Evolutionary conservation across 2,888 invertebrate species (phyloP).

Genomic region (Sminthurinus aureus): DNA sequence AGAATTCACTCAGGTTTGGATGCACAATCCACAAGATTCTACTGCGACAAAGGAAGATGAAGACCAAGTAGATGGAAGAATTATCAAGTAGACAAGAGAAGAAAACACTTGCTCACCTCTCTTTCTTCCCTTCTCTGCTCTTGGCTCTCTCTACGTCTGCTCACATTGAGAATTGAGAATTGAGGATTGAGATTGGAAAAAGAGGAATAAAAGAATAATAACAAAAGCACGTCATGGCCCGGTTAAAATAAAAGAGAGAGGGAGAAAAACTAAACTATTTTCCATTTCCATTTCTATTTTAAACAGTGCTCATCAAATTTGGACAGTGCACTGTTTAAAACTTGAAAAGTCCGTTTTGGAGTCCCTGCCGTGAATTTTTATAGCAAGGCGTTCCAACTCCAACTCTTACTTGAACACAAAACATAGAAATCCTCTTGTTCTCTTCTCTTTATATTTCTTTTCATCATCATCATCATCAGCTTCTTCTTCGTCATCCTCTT

Average conservation of each 20-base stretch:
- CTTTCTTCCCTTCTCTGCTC: constrained; percentile 1
- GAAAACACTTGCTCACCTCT: not conserved
- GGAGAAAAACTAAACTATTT: constrained; percentile 45
- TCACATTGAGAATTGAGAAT: no score
- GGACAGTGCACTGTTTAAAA: constrained; percentile 49
- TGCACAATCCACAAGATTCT: not conserved
- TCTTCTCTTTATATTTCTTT: not conserved
- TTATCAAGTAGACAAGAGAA: not conserved
- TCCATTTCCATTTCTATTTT: not conserved
- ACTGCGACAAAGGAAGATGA: not conserved
- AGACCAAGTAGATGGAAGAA: not conserved
- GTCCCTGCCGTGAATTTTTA: constrained; percentile 51
- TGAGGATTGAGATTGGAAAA: constrained; percentile 9
- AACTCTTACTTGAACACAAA: not conserved
- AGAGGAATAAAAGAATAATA: constrained; percentile 6
- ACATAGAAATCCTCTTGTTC: not conserved
- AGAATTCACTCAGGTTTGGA: not conserved
- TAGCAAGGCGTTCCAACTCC: constrained; percentile 18
- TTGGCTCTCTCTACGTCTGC: not conserved
- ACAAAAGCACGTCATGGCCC: constrained; percentile 26
- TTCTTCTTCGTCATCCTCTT: not conserved
- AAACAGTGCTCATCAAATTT: constrained; percentile 57
- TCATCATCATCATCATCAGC: not conserved
- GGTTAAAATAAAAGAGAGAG: constrained; percentile 32
- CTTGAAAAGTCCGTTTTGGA: constrained; percentile 55